phyloP scores from a whole-genome alignment of 1,140 invertebrate genomes.

The Temnothorax curvispinosus region DNA sequence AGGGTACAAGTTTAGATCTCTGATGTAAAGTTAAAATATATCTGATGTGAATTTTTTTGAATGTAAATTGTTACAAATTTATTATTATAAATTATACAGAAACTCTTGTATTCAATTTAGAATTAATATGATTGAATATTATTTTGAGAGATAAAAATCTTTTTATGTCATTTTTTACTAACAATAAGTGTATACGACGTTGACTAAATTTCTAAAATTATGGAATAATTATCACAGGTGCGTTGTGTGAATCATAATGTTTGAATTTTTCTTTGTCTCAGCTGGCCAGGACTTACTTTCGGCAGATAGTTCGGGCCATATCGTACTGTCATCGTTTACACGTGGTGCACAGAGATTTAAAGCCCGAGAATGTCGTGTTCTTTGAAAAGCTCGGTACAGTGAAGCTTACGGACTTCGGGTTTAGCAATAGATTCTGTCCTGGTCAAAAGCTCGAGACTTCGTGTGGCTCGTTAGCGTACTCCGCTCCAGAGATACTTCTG shows the following conservation, averaged over 20 bases:
- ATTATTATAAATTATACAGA: neutral
- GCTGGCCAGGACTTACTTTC: constrained; percentile 96
- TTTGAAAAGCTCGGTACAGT: constrained; percentile 99
- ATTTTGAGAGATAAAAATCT: neutral
- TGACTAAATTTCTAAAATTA: neutral
- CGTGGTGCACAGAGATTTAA: constrained; percentile 97
- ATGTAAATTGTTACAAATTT: neutral
- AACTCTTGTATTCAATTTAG: neutral
- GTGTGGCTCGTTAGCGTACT: constrained; percentile 99
- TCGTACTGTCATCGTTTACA: constrained; percentile 98
- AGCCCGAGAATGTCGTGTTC: constrained; percentile 99
- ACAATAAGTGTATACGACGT: neutral
- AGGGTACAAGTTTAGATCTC: neutral
- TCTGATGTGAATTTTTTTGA: neutral
- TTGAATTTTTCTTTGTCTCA: constrained; percentile 68
- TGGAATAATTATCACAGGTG: neutral
- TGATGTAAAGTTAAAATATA: neutral
- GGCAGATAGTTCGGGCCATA: constrained; percentile 98
- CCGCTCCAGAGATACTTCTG: constrained; percentile 99
- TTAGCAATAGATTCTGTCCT: constrained; percentile 98
- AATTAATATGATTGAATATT: neutral
- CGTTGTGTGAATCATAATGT: neutral
- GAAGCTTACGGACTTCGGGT: constrained; percentile 99
- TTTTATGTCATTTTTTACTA: neutral
- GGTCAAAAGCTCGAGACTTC: constrained; percentile 99